These are phyloP conservation scores for Sinonovacula constricta DNA, from an alignment of 1,140 invertebrate species.

Conservation along the genomic window DNA sequence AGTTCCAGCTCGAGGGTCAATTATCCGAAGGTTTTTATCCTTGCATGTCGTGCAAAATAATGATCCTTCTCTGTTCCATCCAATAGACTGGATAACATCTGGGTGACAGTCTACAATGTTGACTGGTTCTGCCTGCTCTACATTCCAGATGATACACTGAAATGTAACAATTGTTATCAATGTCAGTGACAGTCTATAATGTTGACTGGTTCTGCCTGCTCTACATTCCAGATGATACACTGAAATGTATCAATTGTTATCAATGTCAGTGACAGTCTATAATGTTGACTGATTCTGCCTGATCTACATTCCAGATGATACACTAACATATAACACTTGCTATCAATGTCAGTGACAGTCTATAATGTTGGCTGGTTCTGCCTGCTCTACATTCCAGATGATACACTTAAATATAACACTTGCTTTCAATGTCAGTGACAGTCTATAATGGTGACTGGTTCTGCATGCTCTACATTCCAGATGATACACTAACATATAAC, in stretches of 20 bases:
- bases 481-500: too few relatives aligned
- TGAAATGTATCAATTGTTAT: too few relatives aligned
- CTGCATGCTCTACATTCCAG: too few relatives aligned
- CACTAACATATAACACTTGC: too few relatives aligned
- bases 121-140: conserved; percentile 94
- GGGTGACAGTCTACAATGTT: conserved; percentile 92
- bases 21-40: conserved; percentile 92
- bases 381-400: conserved; percentile 95
- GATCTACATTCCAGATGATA: too few relatives aligned
- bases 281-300: too few relatives aligned
- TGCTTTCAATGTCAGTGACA: too few relatives aligned
- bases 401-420: conserved; percentile 74
- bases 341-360: too few relatives aligned
- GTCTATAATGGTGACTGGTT: too few relatives aligned
- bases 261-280: too few relatives aligned
- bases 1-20: conserved; percentile 91
- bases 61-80: conserved; percentile 94
- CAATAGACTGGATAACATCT: conserved; percentile 94
- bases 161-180: too few relatives aligned
- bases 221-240: conserved; percentile 89
- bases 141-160: conserved; percentile 86
- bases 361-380: conserved; percentile 92
- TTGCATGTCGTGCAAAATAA: conserved; percentile 95
- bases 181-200: conserved; percentile 93
- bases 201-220: conserved; percentile 93